phyloP scores from a whole-genome alignment of 2,113 vertebrate species.

The Rattus rattus region DNA sequence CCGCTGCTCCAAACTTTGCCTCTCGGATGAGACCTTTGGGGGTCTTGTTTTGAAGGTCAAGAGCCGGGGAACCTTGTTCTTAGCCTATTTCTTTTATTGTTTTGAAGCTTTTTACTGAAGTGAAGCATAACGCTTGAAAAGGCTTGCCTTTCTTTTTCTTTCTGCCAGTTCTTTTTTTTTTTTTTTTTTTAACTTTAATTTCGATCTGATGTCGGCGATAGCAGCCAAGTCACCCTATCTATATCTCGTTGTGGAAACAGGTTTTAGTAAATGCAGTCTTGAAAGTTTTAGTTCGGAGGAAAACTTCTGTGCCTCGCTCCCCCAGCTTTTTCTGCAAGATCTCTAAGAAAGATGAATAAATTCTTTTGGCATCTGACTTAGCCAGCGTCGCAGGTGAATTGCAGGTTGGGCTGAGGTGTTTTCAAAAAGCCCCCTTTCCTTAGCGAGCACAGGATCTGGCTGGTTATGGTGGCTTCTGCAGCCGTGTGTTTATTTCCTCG shows the following conservation, averaged over 20 bases:
- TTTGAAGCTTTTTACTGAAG: not conserved
- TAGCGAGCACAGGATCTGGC: not conserved
- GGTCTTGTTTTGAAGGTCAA: not conserved
- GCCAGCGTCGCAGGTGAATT: not conserved
- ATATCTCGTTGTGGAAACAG: not conserved
- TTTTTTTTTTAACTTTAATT: not conserved
- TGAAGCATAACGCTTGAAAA: not conserved
- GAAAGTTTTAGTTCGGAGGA: not conserved
- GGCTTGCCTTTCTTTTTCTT: not conserved
- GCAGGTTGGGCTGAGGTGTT: not conserved
- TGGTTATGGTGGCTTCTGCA: not conserved
- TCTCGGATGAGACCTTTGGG: not conserved
- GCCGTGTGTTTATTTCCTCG: not conserved
- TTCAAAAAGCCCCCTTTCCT: not conserved
- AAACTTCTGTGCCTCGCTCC: not conserved
- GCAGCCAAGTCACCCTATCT: not conserved
- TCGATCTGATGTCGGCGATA: not conserved
- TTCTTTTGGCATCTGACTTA: not conserved
- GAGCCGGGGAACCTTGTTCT: not conserved
- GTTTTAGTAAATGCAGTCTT: not conserved
- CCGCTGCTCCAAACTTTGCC: conserved; percentile 36
- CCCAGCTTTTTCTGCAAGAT: not conserved
- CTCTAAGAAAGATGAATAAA: not conserved
- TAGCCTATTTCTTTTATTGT: not conserved
- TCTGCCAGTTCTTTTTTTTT: not conserved